Evolutionary conservation across 92 coral and sea anemone species (phyloP), one percentile per base, ranked within the genome.

Genomic region (Hydrozoanthus gracilis): DNA sequence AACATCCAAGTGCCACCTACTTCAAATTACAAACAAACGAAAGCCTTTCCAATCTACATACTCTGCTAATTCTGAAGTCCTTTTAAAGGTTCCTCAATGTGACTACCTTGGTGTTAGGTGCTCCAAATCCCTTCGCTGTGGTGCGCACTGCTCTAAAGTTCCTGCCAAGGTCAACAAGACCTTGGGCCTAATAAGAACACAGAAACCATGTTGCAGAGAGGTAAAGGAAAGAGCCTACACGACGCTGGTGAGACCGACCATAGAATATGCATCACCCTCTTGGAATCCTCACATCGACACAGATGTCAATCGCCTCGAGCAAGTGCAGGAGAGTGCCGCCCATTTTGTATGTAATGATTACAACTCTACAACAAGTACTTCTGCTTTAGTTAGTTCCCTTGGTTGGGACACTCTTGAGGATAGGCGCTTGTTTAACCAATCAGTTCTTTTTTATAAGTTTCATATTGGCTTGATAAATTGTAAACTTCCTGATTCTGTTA

Each of bases 291-390:
- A 77, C 70, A 77, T 68, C 47, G 67, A 77, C 66, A 55, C 83
- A 18, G 83, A 77, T 77, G 47, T 50, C 13, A 77, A 77, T 77
- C 67, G 83, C 65, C 83, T 77, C 4, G 83, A 77, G 69, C 83
- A 77, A 77, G 83, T 77, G 49, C 67, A 77, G 39, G 51, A 77
- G n/a, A 77, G 51, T 51, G 62, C 83, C 62, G 67, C 66, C 50
- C 83, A 45, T 12, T 77, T 77, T 60, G 83, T 77, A 44, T 77
- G 66, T 16, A 54, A 60, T 77, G 67, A 50, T 49, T 77, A 77
- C n/a, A 77, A 77, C 14, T 60, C 49, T 12, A 50, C 83, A 52
- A 77, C 65, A 77, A 77, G 66, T 61, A 50, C 79, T 74, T 74
- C 79, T 52, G 27, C 18, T 4, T 74, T 74, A 77, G 70, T 77